phyloP scores from a whole-genome alignment of 2,888 invertebrate genomes.

The Idaea biselata region DNA sequence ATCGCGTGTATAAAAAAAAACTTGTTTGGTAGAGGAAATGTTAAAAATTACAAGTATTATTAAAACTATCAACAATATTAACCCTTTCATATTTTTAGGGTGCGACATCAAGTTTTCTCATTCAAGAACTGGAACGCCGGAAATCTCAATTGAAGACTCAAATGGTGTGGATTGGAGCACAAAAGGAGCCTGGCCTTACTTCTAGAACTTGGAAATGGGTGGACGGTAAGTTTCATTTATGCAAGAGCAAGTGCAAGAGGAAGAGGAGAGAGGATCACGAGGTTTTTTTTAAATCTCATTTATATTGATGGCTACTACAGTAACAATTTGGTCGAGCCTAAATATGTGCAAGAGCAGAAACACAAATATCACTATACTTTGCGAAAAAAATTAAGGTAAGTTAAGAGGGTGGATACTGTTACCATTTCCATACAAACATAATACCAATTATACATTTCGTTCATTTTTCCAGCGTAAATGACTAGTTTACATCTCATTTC shows the following conservation, averaged over 20 bases:
- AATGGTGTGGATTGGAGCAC: constrained; percentile 94
- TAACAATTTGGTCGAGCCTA: no score
- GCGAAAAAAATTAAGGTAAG: no score
- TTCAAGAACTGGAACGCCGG: constrained; percentile 89
- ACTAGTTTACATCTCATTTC: no score
- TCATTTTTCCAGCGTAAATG: no score
- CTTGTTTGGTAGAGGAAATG: background rate
- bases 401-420: no score
- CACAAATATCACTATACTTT: no score
- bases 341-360: no score
- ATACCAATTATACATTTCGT: no score
- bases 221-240: constrained; percentile 82
- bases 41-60: background rate
- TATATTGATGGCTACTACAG: no score
- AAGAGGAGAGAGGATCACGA: no score
- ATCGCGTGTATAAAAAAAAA: background rate
- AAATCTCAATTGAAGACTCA: constrained; percentile 91
- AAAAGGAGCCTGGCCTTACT: constrained; percentile 91
- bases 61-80: background rate
- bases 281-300: no score
- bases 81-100: constrained; percentile 63
- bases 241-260: background rate
- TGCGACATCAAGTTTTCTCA: constrained; percentile 84
- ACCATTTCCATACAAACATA: no score
- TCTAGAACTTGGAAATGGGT: constrained; percentile 95